Percentiles rank a stretch among this genome's conserved stretches.
phyloP scores from a whole-genome alignment of 1,140 invertebrate species.

The Psix sp. region DNA sequence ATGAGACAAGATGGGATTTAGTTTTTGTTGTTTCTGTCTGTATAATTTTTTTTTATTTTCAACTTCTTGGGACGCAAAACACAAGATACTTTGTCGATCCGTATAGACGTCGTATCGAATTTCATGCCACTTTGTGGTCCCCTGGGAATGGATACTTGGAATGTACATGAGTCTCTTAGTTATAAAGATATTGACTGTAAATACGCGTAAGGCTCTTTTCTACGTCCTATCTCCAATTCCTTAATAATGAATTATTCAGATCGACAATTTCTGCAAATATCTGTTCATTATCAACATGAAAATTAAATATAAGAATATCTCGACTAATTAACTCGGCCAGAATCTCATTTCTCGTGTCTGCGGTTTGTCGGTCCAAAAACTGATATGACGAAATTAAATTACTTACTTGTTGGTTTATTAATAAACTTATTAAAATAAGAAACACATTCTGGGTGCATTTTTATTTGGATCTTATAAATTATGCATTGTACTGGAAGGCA shows the following conservation, averaged over 20 bases:
- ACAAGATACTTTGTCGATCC: constrained; percentile 63
- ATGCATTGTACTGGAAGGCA: constrained; percentile 23
- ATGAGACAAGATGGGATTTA: constrained; percentile 51
- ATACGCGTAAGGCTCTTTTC: constrained; percentile 37
- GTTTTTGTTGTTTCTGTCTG: constrained; percentile 22
- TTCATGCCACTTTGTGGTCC: constrained; percentile 73
- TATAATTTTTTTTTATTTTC: constrained; percentile 25
- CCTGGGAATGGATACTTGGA: constrained; percentile 71
- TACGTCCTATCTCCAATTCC: too few relatives aligned
- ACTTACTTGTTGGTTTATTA: constrained; percentile 11
- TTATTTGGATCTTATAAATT: constrained; percentile 19
- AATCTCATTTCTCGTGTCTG: constrained; percentile 14
- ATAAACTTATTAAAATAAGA: constrained; percentile 6
- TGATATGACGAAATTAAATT: constrained; percentile 32
- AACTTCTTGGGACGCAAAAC: constrained; percentile 39
- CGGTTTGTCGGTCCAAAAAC: constrained; percentile 5
- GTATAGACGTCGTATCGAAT: constrained; percentile 71
- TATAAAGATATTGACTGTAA: constrained; percentile 57
- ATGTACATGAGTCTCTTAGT: constrained; percentile 50
- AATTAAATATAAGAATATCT: too few relatives aligned
- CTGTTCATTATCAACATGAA: too few relatives aligned
- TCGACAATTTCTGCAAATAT: too few relatives aligned
- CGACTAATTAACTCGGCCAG: constrained; percentile 20
- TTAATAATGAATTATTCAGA: too few relatives aligned
- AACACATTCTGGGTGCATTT: constrained; percentile 1